Conservation (phyloP, 2,113 vertebrate species). For the Elanoides forficatus region DNA sequence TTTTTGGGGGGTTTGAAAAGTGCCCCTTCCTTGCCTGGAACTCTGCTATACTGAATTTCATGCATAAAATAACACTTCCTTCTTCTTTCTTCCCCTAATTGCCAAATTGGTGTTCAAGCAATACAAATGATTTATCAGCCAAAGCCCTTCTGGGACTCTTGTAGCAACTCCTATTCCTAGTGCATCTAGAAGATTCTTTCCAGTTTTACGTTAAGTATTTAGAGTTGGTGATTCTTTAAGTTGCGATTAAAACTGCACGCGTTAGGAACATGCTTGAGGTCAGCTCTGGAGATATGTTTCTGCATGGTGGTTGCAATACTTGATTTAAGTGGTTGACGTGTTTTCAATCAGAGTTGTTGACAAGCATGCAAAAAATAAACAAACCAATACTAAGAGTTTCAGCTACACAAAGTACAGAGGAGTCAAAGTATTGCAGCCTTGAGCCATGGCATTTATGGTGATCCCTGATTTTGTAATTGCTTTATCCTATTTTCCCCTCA, state of each 20-base stretch:
- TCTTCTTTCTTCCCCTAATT: neutral
- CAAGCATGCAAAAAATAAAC: neutral
- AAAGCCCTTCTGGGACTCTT: neutral
- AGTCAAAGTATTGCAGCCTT: neutral
- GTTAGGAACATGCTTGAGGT: neutral
- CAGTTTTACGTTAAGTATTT: neutral
- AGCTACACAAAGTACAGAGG: neutral
- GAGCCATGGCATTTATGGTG: neutral
- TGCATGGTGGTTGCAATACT: neutral
- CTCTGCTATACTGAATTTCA: neutral
- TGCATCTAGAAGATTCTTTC: neutral
- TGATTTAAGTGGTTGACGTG: neutral
- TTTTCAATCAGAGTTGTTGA: neutral
- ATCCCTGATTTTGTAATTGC: neutral
- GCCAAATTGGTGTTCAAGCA: neutral
- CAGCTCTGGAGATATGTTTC: neutral
- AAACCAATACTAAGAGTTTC: accelerated
- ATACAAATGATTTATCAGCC: neutral
- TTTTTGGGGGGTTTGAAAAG: neutral
- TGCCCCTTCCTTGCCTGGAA: neutral
- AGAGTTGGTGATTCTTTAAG: neutral
- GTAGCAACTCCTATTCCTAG: neutral
- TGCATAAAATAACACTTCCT: neutral
- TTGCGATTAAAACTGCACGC: accelerated
- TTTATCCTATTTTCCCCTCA: neutral